Percentiles rank a stretch among this genome's conserved stretches.
Conservation (phyloP, 2,113 vertebrate species). For the Antechinus stuartii region DNA sequence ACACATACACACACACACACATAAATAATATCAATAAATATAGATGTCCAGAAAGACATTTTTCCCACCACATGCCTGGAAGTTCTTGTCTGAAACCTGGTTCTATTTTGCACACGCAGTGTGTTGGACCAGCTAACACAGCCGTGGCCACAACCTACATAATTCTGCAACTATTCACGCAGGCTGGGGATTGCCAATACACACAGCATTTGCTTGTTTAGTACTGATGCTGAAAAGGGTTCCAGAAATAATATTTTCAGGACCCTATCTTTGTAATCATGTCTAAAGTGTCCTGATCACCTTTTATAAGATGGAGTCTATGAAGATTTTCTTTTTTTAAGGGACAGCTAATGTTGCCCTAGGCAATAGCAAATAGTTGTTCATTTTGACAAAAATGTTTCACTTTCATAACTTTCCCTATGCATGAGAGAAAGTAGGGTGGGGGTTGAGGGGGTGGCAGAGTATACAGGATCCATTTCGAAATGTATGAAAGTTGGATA, state of each 20-base stretch:
- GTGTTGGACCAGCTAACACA: conserved; percentile 66
- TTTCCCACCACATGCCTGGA: conserved; percentile 23
- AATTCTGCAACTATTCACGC: conserved; percentile 66
- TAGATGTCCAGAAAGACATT: conserved; percentile 24
- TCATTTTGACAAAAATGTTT: conserved; percentile 76
- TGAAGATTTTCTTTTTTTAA: conserved; percentile 56
- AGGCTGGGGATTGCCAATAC: conserved; percentile 76
- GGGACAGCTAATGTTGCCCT: conserved; percentile 74
- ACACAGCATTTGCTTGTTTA: conserved; percentile 75
- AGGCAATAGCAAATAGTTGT: conserved; percentile 71
- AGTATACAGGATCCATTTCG: conserved; percentile 84
- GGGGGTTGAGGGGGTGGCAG: conserved; percentile 28
- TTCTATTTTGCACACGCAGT: conserved; percentile 70
- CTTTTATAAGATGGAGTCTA: conserved; percentile 67
- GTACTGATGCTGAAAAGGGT: conserved; percentile 75
- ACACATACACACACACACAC: neutral
- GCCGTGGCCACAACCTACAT: conserved; percentile 67
- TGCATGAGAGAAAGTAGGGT: conserved; percentile 60
- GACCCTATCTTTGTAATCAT: conserved; percentile 67
- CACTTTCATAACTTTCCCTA: conserved; percentile 76
- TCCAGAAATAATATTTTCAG: conserved; percentile 79
- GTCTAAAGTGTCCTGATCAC: conserved; percentile 66
- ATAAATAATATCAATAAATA: neutral
- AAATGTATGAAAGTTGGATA: conserved; percentile 90
- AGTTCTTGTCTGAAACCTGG: conserved; percentile 69